Evolutionary conservation across 2,113 vertebrate genomes (phyloP), one percentile per base, ranked within the genome.

Genomic region (Scortum barcoo): DNA sequence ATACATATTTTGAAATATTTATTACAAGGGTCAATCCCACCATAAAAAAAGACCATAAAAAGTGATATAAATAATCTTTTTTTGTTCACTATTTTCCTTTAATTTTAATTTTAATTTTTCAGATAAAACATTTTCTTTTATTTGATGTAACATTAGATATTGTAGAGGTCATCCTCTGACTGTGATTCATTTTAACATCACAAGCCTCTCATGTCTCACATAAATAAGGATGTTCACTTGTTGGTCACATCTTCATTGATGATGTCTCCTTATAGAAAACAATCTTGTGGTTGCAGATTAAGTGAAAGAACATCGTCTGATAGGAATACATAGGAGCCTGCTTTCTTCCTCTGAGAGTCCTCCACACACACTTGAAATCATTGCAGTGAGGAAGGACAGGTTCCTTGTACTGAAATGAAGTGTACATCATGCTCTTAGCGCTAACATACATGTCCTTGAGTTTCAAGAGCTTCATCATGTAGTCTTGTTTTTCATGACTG

Each of bases 361-460:
- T 76, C 28, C 38, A 63, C 72, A 26, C 1, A 38, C 66, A 56
- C 48, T 63, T 53, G 42, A 78, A 28, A 24, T 13, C 38, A 46
- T 3, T 68, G 5, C 38, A 36, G 24, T 12, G 5, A 20, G 26
- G 40, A 36, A 58, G 20, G 5, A 46, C 5, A 54, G 1, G 19
- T 7, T 51, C 20, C 0, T 14, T 16, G 0, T 5, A 11, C n/a
- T 56, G 20, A 66, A 46, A 33, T 57, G 20, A n/a, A 40, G 9
- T 57, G 26, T 57, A 40, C 7, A 42, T 19, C 13, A 14, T 36
- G 9, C 40, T 44, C 26, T 1, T 1, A 20, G 16, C 3, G 5
- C n/a, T 6, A 17, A 19, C 2, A 6, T 57, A 19, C n/a, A 28
- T 16, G 4, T 6, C 28, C 33, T 56, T 48, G 26, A 3, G 19